These are phyloP conservation scores for Pachymerium ferrugineum DNA, from an alignment of 2,888 invertebrate genomes.

Conservation along the genomic window DNA sequence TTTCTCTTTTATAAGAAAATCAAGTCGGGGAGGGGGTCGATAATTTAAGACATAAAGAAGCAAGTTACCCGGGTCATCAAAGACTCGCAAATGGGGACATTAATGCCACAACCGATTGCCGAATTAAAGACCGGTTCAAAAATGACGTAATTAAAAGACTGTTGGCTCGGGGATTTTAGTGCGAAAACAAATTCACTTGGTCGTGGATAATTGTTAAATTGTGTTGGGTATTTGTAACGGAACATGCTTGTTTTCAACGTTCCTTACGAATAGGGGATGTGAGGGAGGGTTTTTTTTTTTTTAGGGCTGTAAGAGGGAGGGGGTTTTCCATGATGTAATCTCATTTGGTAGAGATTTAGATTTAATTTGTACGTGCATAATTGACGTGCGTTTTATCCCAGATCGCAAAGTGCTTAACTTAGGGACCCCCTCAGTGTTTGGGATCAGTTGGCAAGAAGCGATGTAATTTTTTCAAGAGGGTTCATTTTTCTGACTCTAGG, in stretches of 20 bases:
- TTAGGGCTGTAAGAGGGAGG: neutral
- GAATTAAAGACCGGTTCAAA: neutral
- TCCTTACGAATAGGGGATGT: too few relatives aligned
- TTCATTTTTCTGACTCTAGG: too few relatives aligned
- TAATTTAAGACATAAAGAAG: neutral
- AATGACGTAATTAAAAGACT: neutral
- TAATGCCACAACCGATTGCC: neutral
- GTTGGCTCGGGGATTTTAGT: neutral
- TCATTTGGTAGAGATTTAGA: slow-evolving; percentile 31
- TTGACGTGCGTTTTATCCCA: slow-evolving; percentile 28
- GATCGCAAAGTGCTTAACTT: neutral
- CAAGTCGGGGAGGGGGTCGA: neutral
- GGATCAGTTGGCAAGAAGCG: neutral
- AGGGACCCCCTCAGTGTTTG: neutral
- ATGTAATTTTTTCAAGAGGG: too few relatives aligned
- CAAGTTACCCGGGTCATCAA: neutral
- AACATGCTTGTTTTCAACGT: neutral
- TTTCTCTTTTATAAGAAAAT: neutral
- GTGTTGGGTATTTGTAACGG: neutral
- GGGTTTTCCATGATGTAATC: neutral
- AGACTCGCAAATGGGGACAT: neutral
- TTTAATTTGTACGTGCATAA: slow-evolving; percentile 33
- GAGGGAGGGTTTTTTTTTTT: too few relatives aligned
- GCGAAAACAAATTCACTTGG: neutral
- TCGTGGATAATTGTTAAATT: neutral